A percentile compares a stretch with the other conserved stretches of the same genome.
Conservation (phyloP, 2,113 vertebrate genomes). For the Hymenochirus boettgeri region DNA sequence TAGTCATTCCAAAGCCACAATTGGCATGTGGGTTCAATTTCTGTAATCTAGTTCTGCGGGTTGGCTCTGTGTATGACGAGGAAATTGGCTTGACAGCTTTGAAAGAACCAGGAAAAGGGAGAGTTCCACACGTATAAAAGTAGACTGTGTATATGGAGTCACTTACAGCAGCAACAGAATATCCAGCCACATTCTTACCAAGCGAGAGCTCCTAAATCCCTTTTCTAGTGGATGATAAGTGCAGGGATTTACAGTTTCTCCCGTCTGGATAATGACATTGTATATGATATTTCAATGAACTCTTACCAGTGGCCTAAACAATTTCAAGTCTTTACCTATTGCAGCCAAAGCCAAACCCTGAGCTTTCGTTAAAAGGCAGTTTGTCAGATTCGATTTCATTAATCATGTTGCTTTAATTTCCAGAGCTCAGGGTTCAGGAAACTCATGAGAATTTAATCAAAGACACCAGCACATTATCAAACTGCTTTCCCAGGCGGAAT, state of each 20-base stretch:
- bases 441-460: conserved; percentile 15
- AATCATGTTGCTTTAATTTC: conserved; percentile 35
- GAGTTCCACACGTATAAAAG: conserved; percentile 1
- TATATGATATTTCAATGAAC: conserved; percentile 30
- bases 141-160: conserved; percentile 15
- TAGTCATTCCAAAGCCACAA: conserved; percentile 40
- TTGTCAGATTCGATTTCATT: conserved; percentile 23
- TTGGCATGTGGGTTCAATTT: conserved; percentile 39
- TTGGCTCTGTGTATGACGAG: conserved; percentile 26
- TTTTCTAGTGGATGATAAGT: conserved; percentile 30
- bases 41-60: conserved; percentile 36
- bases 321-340: conserved; percentile 20
- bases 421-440: conserved; percentile 24
- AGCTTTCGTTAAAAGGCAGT: conserved; percentile 13
- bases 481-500: neutral
- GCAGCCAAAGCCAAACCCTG: conserved; percentile 24
- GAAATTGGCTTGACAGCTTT: conserved; percentile 36
- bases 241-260: conserved; percentile 24
- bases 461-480: conserved; percentile 30
- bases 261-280: conserved; percentile 13
- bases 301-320: conserved; percentile 20
- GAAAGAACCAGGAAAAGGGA: conserved; percentile 31
- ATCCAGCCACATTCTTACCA: conserved; percentile 18
- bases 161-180: conserved; percentile 1
- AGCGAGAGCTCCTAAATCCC: conserved; percentile 30